Percentiles rank a stretch among this genome's conserved stretches.
phyloP scores from a whole-genome alignment of 2,888 invertebrate species.

The Monopis laevigella region DNA sequence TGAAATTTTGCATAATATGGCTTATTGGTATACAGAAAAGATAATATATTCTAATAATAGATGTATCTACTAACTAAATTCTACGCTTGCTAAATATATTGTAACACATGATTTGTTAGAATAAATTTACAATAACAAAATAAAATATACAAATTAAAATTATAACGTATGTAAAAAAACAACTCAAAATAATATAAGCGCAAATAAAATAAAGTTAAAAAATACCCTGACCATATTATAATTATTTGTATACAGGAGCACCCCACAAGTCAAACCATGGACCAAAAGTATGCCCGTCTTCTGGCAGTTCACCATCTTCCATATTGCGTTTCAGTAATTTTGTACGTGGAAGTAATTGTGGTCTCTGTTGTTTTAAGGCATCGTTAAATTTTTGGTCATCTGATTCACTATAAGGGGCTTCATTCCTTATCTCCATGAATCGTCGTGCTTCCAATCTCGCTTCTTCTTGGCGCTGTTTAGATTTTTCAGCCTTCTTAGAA shows the following conservation, averaged over 20 bases:
- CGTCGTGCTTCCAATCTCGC: conserved; percentile 52
- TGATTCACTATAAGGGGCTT: conserved; percentile 57
- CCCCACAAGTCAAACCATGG: conserved; percentile 93
- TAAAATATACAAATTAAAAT: conserved; percentile 9
- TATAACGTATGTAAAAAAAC: conserved; percentile 12
- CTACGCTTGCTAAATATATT: no score
- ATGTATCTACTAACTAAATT: no score
- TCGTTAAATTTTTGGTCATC: conserved; percentile 67
- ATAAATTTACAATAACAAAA: background rate
- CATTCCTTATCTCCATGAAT: conserved; percentile 45
- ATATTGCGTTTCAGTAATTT: conserved; percentile 71
- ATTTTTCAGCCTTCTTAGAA: conserved; percentile 62
- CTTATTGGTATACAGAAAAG: no score
- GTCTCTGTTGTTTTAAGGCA: conserved; percentile 57
- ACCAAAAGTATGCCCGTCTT: conserved; percentile 79
- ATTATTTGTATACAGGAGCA: conserved; percentile 70
- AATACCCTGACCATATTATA: conserved; percentile 34
- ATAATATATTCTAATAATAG: no score
- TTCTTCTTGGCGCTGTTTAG: conserved; percentile 58
- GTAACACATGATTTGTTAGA: no score
- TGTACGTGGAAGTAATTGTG: conserved; percentile 74
- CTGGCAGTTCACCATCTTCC: conserved; percentile 57
- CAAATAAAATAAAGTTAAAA: conserved; percentile 22
- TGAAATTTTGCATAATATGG: background rate
- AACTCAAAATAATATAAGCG: conserved; percentile 19